Conservation (phyloP, 92 coral and sea anemone genomes). For the Epizoanthus illoricatus region DNA sequence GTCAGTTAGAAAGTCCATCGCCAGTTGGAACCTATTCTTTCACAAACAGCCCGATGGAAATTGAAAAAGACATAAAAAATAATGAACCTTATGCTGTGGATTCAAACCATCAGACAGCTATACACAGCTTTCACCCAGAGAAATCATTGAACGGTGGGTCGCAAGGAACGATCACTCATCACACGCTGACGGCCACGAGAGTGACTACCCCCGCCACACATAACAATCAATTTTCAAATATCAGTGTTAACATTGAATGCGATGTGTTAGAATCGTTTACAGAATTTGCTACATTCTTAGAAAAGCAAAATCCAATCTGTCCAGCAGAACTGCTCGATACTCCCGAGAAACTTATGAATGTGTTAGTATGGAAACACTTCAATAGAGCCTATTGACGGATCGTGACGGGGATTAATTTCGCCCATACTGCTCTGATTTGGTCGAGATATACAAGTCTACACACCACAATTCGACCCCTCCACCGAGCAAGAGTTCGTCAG, state of each 20-base stretch:
- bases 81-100: constrained; percentile 7
- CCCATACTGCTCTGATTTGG: no score
- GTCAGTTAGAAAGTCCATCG: constrained; percentile 25
- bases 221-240: constrained; percentile 16
- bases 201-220: background rate
- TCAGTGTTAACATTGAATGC: constrained; percentile 71
- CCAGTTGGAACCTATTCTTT: constrained; percentile 16
- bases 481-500: no score
- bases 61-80: constrained; percentile 29
- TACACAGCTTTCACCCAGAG: constrained; percentile 16
- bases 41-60: constrained; percentile 16
- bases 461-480: no score
- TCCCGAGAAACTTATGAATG: constrained; percentile 92
- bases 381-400: constrained; percentile 9
- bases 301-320: constrained; percentile 91
- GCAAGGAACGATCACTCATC: background rate
- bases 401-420: background rate
- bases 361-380: constrained; percentile 71
- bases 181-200: constrained; percentile 6
- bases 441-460: no score
- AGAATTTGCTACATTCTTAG: constrained; percentile 92
- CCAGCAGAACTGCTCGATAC: constrained; percentile 97
- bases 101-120: constrained; percentile 1
- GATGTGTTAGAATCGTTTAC: constrained; percentile 91
- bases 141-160: background rate